Evolutionary conservation across 2,113 vertebrate species (phyloP).

Genomic region (Clinocottus analis): DNA sequence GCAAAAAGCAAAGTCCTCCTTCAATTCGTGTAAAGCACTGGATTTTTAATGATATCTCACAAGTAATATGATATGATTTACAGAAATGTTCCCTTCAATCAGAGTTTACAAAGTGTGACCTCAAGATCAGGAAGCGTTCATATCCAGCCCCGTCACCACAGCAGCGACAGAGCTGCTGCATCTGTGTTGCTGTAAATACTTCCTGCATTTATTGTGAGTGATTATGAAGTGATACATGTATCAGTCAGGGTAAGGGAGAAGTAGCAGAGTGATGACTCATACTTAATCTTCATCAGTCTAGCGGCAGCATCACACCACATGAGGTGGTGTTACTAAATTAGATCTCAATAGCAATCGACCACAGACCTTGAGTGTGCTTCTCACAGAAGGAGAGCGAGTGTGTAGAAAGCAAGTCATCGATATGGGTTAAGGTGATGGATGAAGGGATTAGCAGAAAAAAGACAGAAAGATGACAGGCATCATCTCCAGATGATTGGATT

Average conservation of each 20-base stretch:
- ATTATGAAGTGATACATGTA: slow-evolving; percentile 59
- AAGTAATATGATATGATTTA: slow-evolving; percentile 18
- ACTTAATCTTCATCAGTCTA: slow-evolving; percentile 73
- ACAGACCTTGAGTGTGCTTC: slow-evolving; percentile 38
- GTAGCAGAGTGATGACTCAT: slow-evolving; percentile 66
- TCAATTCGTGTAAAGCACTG: not conserved
- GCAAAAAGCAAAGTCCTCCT: not conserved
- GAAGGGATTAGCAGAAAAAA: slow-evolving; percentile 46
- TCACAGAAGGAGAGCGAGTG: slow-evolving; percentile 18
- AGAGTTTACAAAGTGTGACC: slow-evolving; percentile 37
- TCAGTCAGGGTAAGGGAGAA: slow-evolving; percentile 52
- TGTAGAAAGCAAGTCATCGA: slow-evolving; percentile 33
- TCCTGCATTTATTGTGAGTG: slow-evolving; percentile 49
- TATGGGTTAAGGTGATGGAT: slow-evolving; percentile 46
- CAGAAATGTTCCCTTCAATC: slow-evolving; percentile 29
- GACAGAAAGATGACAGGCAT: slow-evolving; percentile 39
- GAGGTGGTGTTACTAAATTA: slow-evolving; percentile 74
- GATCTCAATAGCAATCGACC: slow-evolving; percentile 66
- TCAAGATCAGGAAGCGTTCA: slow-evolving; percentile 46
- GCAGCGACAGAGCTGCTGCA: not conserved
- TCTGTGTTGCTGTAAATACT: slow-evolving; percentile 56
- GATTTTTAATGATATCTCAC: not conserved
- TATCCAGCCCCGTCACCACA: not conserved
- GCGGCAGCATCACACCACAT: slow-evolving; percentile 60
- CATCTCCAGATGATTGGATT: slow-evolving; percentile 59